Conservation (phyloP, 2,888 invertebrate genomes). For the Rhabditoides inermis region DNA sequence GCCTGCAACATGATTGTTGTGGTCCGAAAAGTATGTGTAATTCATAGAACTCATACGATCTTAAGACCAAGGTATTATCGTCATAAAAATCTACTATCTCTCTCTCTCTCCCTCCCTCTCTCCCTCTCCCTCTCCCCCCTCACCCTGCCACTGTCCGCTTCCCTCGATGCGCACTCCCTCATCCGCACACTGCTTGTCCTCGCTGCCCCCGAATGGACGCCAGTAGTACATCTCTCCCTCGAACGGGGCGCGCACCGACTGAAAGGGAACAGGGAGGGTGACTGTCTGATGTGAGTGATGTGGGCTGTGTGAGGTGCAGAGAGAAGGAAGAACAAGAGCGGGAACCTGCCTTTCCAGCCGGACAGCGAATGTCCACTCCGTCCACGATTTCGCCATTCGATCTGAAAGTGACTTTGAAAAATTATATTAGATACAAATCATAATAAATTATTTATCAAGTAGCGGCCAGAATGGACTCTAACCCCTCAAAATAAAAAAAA, state of each 20-base stretch:
- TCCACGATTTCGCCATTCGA: slow-evolving; percentile 27
- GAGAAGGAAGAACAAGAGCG: no score
- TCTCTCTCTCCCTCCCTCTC: no score
- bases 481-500: no score
- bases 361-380: slow-evolving; percentile 30
- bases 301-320: no score
- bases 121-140: no score
- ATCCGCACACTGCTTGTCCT: slow-evolving; percentile 42
- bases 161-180: slow-evolving; percentile 49
- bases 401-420: slow-evolving; percentile 11
- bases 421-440: no score
- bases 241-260: slow-evolving; percentile 40
- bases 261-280: no score
- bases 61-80: no score
- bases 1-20: slow-evolving; percentile 13
- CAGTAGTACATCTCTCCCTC: slow-evolving; percentile 42
- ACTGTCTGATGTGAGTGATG: no score
- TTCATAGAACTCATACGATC: background rate
- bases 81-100: no score
- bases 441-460: no score
- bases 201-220: slow-evolving; percentile 27
- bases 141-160: slow-evolving; percentile 50
- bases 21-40: background rate
- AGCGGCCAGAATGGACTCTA: no score
- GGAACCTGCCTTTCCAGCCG: slow-evolving; percentile 14